These are phyloP conservation scores for Pachyuromys duprasi DNA, from an alignment of 2,797 vertebrate genomes.

Conservation along the genomic window DNA sequence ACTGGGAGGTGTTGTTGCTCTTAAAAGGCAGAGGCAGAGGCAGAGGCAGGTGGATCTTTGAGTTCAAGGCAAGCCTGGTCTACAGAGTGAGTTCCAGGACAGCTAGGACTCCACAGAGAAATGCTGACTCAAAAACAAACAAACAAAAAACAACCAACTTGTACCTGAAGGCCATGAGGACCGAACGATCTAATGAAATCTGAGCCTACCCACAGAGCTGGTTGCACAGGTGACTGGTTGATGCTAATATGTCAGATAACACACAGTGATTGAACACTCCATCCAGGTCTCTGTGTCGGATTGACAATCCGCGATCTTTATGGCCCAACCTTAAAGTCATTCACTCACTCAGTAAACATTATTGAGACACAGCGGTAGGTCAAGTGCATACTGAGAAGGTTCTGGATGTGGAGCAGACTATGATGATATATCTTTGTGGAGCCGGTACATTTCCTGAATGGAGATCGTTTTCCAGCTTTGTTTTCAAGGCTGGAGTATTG, in stretches of 20 bases:
- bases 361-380: not conserved
- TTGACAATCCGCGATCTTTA: not conserved
- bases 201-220: not conserved
- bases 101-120: too few species aligned
- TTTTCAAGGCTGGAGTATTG: not conserved
- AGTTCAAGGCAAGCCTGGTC: too few species aligned
- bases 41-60: too few species aligned
- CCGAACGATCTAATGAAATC: not conserved
- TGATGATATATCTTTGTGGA: not conserved
- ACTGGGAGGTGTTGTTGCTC: too few species aligned
- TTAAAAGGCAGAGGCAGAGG: too few species aligned
- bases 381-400: not conserved
- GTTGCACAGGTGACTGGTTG: not conserved
- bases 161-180: not conserved
- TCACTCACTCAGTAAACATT: not conserved
- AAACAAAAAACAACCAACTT: not conserved
- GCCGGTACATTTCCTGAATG: too few species aligned
- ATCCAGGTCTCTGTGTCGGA: not conserved
- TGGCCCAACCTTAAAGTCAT: not conserved
- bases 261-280: not conserved
- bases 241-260: not conserved
- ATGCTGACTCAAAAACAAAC: too few species aligned
- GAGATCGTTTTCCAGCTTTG: not conserved
- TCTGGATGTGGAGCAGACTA: not conserved
- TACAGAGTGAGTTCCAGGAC: too few species aligned